A percentile compares a stretch with the other conserved stretches of the same genome.
Conservation (phyloP, 2,113 vertebrate species). For the Tamias sibiricus region DNA sequence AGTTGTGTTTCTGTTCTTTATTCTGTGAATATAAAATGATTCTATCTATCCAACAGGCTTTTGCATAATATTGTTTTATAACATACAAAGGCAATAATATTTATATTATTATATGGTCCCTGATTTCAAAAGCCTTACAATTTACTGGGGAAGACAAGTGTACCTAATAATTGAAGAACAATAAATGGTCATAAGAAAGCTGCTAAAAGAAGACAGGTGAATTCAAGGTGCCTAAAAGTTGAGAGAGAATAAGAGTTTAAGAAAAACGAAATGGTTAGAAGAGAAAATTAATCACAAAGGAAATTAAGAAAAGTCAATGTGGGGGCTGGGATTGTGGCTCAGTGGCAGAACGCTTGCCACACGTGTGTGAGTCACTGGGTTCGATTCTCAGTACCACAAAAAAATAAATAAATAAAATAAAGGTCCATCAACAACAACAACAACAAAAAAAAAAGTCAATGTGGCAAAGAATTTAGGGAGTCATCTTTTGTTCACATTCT, state of each 20-base stretch:
- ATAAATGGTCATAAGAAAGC: background rate
- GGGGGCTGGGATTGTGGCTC: too few species aligned
- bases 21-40: constrained; percentile 42
- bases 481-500: constrained; percentile 14
- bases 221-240: background rate
- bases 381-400: too few species aligned
- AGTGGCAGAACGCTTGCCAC: too few species aligned
- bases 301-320: constrained; percentile 35
- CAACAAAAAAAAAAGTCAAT: too few species aligned
- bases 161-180: background rate
- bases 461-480: background rate
- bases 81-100: background rate
- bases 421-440: too few species aligned
- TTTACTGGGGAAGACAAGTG: constrained; percentile 19
- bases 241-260: background rate
- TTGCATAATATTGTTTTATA: background rate
- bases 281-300: background rate
- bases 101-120: background rate
- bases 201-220: constrained; percentile 19
- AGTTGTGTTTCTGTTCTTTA: constrained; percentile 5
- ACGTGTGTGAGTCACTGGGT: too few species aligned
- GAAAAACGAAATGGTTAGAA: constrained; percentile 45
- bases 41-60: background rate
- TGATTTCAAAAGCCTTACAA: constrained; percentile 10
- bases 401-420: too few species aligned